phyloP scores from a whole-genome alignment of 1,140 invertebrate genomes.

The Halyomorpha halys region DNA sequence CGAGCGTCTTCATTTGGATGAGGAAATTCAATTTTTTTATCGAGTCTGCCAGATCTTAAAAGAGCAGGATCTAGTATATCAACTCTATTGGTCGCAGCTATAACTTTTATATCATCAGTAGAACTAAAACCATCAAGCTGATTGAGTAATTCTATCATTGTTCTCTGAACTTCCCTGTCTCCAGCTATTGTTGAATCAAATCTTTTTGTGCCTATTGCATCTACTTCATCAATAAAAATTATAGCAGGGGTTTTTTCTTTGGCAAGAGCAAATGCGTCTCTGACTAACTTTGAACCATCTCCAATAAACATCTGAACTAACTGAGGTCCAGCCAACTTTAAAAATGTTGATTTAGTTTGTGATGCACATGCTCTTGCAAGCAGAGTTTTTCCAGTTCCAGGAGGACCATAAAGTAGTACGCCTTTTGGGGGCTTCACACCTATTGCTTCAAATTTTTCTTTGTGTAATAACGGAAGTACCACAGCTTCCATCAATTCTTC shows the following conservation, averaged over 20 bases:
- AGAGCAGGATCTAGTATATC: conserved; percentile 49
- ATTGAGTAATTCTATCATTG: conserved; percentile 32
- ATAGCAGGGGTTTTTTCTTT: conserved; percentile 27
- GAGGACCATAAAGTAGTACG: conserved; percentile 77
- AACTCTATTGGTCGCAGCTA: conserved; percentile 52
- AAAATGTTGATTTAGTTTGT: conserved; percentile 95
- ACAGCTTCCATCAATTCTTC: conserved; percentile 89
- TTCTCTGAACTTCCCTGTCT: conserved; percentile 29
- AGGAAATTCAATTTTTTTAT: conserved; percentile 64
- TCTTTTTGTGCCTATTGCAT: conserved; percentile 30
- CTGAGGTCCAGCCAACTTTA: conserved; percentile 91
- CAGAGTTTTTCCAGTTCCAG: conserved; percentile 84
- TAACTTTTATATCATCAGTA: conserved; percentile 41
- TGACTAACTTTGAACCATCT: conserved; percentile 83
- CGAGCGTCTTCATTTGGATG: conserved; percentile 64
- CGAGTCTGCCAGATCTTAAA: conserved; percentile 46
- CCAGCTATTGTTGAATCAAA: conserved; percentile 24
- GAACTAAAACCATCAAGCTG: conserved; percentile 33
- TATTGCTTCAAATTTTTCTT: conserved; percentile 93
- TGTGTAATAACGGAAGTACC: conserved; percentile 97
- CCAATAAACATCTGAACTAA: conserved; percentile 98
- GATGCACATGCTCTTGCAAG: conserved; percentile 93
- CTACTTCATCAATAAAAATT: conserved; percentile 31
- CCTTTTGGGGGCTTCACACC: conserved; percentile 97
- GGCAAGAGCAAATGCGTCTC: conserved; percentile 30